Conservation (phyloP, 2,113 vertebrate species). For the Cinclus cinclus region DNA sequence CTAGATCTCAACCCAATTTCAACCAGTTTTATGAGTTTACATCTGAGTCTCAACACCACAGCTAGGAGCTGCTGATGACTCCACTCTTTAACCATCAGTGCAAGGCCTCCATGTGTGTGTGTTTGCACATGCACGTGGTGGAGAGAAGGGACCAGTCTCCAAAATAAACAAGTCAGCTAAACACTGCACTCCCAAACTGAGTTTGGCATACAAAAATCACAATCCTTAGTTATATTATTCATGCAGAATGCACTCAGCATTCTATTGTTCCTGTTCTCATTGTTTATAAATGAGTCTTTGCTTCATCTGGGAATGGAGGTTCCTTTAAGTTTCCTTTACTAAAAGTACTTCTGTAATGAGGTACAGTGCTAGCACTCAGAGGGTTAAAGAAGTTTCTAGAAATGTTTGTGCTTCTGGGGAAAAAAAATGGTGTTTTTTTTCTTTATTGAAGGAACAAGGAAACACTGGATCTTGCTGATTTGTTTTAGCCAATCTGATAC, state of each 20-base stretch:
- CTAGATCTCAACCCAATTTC: conserved; percentile 7
- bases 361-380: background rate
- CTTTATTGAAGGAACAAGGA: background rate
- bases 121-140: background rate
- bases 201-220: conserved; percentile 33
- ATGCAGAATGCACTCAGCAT: conserved; percentile 49
- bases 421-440: background rate
- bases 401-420: background rate
- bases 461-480: background rate
- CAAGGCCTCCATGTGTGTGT: background rate
- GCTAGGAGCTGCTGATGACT: background rate
- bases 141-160: background rate
- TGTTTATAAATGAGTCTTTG: conserved; percentile 59
- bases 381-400: conserved; percentile 12
- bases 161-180: background rate
- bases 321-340: conserved; percentile 25
- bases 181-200: conserved; percentile 21
- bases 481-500: background rate
- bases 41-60: background rate
- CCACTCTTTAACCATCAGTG: background rate
- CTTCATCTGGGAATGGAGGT: conserved; percentile 16
- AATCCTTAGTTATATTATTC: conserved; percentile 51
- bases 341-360: background rate
- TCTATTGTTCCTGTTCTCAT: conserved; percentile 48
- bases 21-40: background rate